Base-by-base conservation (phyloP, 2,797 vertebrate species). In the Crypturellus tataupa region DNA sequence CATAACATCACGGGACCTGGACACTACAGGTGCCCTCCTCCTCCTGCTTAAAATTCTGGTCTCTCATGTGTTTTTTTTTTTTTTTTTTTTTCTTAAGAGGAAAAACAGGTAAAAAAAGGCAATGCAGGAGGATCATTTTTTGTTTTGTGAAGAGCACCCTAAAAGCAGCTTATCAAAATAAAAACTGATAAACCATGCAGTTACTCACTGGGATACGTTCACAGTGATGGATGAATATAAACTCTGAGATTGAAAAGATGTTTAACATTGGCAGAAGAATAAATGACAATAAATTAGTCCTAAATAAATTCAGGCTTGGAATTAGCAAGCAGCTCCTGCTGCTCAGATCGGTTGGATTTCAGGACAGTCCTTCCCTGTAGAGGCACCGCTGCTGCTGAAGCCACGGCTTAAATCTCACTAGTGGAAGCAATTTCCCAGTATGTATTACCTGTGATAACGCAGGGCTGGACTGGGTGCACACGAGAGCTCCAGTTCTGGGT, bases 241-340 rank as follows among this genome's bases (percentile, higher is more conserved):
- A 39, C 47, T 68, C 10, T 2, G 21, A 80, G 46, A 40, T 42
- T 63, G 63, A 85, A 86, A 76, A 86, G 27, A 11, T 69, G 13
- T 42, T 53, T 25, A 37, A 78, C 82, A 12, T 37, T 93, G 65
- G 56, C 58, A 39, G 31, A 62, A 68, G n/a, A 47, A 33, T 78
- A 69, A 65, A 67, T 69, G 44, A 31, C 21, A 37, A 6, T 60
- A 76, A 77, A 72, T 70, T n/a, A 13, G 8, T 25, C 76, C 11
- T 78, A 87, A 91, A 59, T 77, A 85, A 86, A 53, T 92, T 79
- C 13, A 87, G 49, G 1, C 39, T 86, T 77, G 89, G 90, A 93
- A 71, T 44, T 35, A 56, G 25, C 56, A 44, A 17, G 24, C 2
- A 1, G 27, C 31, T 39, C 6, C 1, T 58, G 5, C 53, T 68